phyloP scores from a whole-genome alignment of 2,113 vertebrate genomes.

The Otis tarda region DNA sequence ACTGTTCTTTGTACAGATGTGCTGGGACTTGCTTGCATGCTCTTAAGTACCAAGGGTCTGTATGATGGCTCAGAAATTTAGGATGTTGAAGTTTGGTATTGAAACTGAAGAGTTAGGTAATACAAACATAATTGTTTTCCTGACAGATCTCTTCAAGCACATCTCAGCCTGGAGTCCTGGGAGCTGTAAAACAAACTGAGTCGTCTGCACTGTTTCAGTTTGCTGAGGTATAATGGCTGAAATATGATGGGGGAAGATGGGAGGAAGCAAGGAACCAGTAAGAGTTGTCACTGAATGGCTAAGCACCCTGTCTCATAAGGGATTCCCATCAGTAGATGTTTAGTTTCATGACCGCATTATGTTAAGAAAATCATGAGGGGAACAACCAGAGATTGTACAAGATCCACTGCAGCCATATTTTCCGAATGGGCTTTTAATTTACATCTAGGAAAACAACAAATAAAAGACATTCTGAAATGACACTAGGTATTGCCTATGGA shows the following conservation, averaged over 20 bases:
- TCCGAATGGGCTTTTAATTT: not conserved
- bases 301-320: not conserved
- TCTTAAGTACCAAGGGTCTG: not conserved
- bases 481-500: not conserved
- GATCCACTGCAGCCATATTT: not conserved
- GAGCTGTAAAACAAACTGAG: constrained; percentile 75
- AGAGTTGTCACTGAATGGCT: not conserved
- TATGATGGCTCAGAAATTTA: not conserved
- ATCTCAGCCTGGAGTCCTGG: constrained; percentile 64
- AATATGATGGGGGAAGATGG: not conserved
- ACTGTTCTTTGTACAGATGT: not conserved
- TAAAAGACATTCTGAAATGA: not conserved
- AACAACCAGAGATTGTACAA: not conserved
- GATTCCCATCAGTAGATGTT: not conserved
- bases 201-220: constrained; percentile 83
- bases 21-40: not conserved
- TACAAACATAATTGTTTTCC: constrained; percentile 31
- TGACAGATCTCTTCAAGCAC: constrained; percentile 81
- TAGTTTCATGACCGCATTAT: not conserved
- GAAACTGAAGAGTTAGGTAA: constrained; percentile 2
- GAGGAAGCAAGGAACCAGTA: not conserved
- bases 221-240: constrained; percentile 76
- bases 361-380: not conserved
- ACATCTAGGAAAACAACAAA: not conserved
- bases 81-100: not conserved